phyloP scores from a whole-genome alignment of 2,113 vertebrate genomes.

The Lontra canadensis region DNA sequence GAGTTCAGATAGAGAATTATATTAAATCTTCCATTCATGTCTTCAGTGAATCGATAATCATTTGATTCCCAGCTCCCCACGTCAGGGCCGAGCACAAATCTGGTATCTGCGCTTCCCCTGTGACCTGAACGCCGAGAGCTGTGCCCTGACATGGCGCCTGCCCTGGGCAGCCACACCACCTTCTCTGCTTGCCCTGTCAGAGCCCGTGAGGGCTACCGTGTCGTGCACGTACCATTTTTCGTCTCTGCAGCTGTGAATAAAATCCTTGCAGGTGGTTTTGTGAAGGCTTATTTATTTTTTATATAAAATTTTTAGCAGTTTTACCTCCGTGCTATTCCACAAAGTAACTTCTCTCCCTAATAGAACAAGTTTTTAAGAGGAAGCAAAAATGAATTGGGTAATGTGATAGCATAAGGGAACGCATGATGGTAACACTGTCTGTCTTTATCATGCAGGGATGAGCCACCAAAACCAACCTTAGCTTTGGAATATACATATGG shows the following conservation, averaged over 20 bases:
- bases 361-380: neutral
- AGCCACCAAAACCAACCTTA: slow-evolving; percentile 93
- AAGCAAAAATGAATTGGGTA: neutral
- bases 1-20: neutral
- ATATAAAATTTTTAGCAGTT: neutral
- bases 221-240: neutral
- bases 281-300: neutral
- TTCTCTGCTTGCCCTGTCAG: accelerated
- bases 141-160: accelerated
- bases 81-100: neutral
- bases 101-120: neutral
- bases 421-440: neutral
- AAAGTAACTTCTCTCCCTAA: slow-evolving; percentile 39
- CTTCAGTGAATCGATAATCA: neutral
- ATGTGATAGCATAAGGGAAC: neutral
- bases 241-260: neutral
- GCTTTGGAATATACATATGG: slow-evolving; percentile 97
- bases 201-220: accelerated
- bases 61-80: neutral
- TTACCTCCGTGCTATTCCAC: neutral
- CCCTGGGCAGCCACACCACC: accelerated
- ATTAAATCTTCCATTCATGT: neutral
- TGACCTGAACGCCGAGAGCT: neutral
- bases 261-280: neutral
- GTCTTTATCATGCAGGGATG: slow-evolving; percentile 87